Base-by-base conservation (phyloP, 1,140 invertebrate species). In the Leptinotarsa undecemlineata region DNA sequence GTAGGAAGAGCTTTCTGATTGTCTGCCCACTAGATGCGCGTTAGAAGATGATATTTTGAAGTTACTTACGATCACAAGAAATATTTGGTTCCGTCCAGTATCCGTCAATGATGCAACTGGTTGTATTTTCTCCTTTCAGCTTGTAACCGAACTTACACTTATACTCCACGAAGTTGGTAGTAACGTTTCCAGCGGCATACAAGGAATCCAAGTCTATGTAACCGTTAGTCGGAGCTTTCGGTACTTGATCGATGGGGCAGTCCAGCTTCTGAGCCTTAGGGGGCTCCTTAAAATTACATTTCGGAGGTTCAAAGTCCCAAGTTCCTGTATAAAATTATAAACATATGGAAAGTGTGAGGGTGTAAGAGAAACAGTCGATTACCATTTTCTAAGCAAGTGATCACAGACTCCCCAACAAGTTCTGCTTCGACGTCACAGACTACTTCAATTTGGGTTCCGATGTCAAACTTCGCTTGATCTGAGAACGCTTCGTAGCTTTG, bases 351-450 rank as follows among this genome's bases (percentile, higher is more conserved):
- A 19, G 13, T 4, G 14, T 19, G 17, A 42, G 33, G 8, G 8
- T 42, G 8, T 42, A 42, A 11, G 8, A 42, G 33, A 8, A 19
- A 57, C 51, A 5, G 17, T 17, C 67, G 51, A 14, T 81, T 76
- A 74, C 88, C 88, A 74, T 84, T 85, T 48, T 86, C 80, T 4
- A 85, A 72, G 74, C 89, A 90, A 0, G 86, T 88, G 42, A 88
- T 69, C 6, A 85, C 77, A 48, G 75, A 77, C 64, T 86, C 81
- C 6, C 87, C 88, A 4, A 79, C 73, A 17, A 88, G 74, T 64
- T 80, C 82, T 67, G 84, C 87, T 17, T 86, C 86, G 4, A 77
- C 61, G 51, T 84, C 76, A 73, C 89, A 90, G 63, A 80, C 84
- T 48, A 89, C 85, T 73, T 88, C 87, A 19, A 87, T 74, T 76